Conservation (phyloP, 2,888 invertebrate species). For the Phortica okadai region DNA sequence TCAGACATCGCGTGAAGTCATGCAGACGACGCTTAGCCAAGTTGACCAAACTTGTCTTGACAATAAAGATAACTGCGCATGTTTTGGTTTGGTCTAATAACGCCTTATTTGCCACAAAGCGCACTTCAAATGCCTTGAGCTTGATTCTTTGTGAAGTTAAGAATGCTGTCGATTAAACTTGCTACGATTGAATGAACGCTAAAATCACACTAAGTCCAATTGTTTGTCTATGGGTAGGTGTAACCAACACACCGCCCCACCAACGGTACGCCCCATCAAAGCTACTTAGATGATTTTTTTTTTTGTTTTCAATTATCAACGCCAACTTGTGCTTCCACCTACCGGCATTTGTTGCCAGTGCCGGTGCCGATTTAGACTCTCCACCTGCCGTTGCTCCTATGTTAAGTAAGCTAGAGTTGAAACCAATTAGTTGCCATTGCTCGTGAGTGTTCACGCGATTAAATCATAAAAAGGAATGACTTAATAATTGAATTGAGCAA, state of each 20-base stretch:
- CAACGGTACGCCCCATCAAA: no score
- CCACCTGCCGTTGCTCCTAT: not conserved
- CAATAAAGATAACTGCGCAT: not conserved
- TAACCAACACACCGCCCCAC: no score
- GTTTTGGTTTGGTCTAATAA: not conserved
- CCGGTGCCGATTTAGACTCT: no score
- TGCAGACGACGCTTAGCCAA: not conserved
- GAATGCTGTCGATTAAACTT: no score
- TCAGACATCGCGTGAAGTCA: not conserved
- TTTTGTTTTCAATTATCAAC: not conserved
- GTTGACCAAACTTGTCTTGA: not conserved
- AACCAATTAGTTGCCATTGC: not conserved
- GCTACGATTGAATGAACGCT: no score
- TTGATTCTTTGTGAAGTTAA: no score
- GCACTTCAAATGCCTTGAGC: not conserved
- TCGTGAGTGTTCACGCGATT: constrained; percentile 23
- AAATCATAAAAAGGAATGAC: constrained; percentile 24
- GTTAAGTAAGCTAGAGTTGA: not conserved
- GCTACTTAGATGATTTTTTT: not conserved
- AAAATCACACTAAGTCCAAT: no score
- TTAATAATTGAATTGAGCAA: constrained; percentile 3
- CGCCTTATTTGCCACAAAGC: not conserved
- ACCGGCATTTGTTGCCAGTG: not conserved
- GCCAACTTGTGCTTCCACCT: not conserved
- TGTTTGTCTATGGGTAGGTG: no score